Conservation (phyloP, 1,140 invertebrate genomes). For the Philaenus spumarius region DNA sequence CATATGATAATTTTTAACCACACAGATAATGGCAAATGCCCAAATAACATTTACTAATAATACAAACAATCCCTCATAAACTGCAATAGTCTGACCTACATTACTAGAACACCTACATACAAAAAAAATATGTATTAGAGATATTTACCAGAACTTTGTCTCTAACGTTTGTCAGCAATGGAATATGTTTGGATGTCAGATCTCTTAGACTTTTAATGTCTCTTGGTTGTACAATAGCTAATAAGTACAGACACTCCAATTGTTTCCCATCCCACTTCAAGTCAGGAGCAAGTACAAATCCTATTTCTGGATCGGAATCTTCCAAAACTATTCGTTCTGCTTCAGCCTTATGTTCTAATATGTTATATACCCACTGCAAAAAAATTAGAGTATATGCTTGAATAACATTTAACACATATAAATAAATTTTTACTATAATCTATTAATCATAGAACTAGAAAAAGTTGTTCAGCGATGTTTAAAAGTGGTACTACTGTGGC, state of each 20-base stretch:
- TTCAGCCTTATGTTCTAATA: conserved; percentile 86
- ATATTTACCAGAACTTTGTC: conserved; percentile 57
- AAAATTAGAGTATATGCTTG: too few relatives aligned
- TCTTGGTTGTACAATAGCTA: conserved; percentile 68
- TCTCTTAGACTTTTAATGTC: conserved; percentile 79
- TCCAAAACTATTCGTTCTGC: conserved; percentile 79
- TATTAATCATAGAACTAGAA: conserved; percentile 14
- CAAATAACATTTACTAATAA: too few relatives aligned
- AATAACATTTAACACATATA: too few relatives aligned
- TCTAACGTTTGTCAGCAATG: conserved; percentile 74
- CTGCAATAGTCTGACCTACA: too few relatives aligned
- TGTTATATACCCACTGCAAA: conserved; percentile 94
- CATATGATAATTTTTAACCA: too few relatives aligned
- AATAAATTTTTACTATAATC: neutral
- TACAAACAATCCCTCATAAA: too few relatives aligned
- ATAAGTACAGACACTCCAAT: conserved; percentile 69
- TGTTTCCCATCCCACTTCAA: conserved; percentile 88
- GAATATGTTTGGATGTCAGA: conserved; percentile 67
- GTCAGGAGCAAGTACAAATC: conserved; percentile 87
- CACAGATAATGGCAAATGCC: too few relatives aligned
- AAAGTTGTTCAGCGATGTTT: too few relatives aligned
- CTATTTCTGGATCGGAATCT: conserved; percentile 67
- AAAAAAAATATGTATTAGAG: too few relatives aligned
- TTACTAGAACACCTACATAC: too few relatives aligned
- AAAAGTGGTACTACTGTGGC: too few relatives aligned